phyloP scores from a whole-genome alignment of 2,888 invertebrate genomes.

The Cyclophora albipunctata region DNA sequence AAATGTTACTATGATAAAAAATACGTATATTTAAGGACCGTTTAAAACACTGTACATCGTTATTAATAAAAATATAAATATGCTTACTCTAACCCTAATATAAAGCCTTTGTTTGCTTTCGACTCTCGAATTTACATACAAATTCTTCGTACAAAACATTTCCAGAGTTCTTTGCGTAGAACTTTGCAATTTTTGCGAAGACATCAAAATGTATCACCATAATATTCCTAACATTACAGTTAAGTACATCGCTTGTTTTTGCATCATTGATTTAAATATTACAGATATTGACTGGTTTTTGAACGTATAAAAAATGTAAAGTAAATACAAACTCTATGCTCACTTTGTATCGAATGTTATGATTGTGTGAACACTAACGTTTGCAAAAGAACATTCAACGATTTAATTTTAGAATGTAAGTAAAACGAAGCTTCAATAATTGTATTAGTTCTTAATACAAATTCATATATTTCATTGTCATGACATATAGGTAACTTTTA shows the following conservation, averaged over 20 bases:
- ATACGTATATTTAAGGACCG: constrained; percentile 20
- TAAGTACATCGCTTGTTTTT: constrained; percentile 7
- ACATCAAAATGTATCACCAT: constrained; percentile 11
- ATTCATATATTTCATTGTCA: too few species aligned
- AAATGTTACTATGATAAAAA: constrained; percentile 8
- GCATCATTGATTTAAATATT: constrained; percentile 13
- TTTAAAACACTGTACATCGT: constrained; percentile 16
- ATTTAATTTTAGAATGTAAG: too few species aligned
- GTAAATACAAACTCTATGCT: too few species aligned
- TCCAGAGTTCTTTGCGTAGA: constrained; percentile 42
- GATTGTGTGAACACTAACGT: too few species aligned
- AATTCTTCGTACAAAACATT: constrained; percentile 29
- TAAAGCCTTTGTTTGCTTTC: constrained; percentile 25
- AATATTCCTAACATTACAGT: constrained; percentile 11
- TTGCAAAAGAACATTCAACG: too few species aligned
- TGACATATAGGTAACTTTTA: too few species aligned
- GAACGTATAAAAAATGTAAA: too few species aligned
- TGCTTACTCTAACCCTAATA: constrained; percentile 23
- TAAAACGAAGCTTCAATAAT: too few species aligned
- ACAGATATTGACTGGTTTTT: neutral
- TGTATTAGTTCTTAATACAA: too few species aligned
- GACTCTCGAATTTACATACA: constrained; percentile 3
- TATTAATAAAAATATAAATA: constrained; percentile 8
- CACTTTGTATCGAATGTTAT: too few species aligned
- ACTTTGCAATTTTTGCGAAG: constrained; percentile 42